Conservation (phyloP, 2,113 vertebrate species). For the Plestiodon gilberti region DNA sequence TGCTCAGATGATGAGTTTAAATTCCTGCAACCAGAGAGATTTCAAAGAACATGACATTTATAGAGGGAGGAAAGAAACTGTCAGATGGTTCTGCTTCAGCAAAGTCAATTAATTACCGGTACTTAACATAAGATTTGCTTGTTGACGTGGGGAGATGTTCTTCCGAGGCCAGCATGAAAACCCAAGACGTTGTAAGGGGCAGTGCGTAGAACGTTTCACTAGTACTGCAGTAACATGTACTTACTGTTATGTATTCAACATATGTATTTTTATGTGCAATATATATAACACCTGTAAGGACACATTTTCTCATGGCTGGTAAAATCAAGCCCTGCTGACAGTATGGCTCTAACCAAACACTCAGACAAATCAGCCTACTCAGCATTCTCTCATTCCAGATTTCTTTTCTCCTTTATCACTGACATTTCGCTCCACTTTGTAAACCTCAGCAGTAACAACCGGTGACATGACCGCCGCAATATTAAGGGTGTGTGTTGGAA, state of each 20-base stretch:
- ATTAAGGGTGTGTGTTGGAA: background rate
- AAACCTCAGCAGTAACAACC: conserved; percentile 51
- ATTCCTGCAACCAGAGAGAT: background rate
- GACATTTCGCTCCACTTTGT: conserved; percentile 39
- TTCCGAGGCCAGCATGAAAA: background rate
- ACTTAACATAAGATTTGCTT: background rate
- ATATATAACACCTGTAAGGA: conserved; percentile 18
- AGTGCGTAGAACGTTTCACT: background rate
- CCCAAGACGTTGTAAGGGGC: background rate
- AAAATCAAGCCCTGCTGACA: conserved; percentile 43
- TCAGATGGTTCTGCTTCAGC: background rate
- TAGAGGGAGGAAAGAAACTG: background rate
- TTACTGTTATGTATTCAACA: background rate
- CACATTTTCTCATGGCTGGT: conserved; percentile 29
- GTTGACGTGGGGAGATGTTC: background rate
- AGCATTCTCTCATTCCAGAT: conserved; percentile 11
- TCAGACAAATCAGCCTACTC: conserved; percentile 47
- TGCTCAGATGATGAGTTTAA: conserved; percentile 36
- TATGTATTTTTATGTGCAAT: conserved; percentile 7
- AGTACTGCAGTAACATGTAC: background rate
- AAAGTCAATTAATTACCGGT: background rate
- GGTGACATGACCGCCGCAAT: conserved; percentile 19
- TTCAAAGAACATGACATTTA: background rate
- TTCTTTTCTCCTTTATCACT: conserved; percentile 25
- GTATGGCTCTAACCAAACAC: conserved; percentile 36